Conservation (phyloP, 2,797 vertebrate species). For the Chlorospingus flavigularis region DNA sequence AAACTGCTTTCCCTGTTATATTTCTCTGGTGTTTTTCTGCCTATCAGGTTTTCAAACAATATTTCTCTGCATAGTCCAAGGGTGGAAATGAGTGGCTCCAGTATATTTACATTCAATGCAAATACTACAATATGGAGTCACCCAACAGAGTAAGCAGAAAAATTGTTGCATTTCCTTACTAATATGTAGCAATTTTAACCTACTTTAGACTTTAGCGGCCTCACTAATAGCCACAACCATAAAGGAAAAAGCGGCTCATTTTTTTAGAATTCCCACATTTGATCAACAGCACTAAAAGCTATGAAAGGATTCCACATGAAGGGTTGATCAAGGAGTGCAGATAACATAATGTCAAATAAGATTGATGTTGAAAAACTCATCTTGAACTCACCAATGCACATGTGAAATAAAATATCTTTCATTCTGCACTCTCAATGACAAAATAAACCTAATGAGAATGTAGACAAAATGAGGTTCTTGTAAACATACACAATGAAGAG, state of each 20-base stretch:
- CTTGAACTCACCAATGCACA: not conserved
- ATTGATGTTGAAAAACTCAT: not conserved
- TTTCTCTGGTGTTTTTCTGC: conserved; percentile 24
- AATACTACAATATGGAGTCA: not conserved
- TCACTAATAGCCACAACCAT: not conserved
- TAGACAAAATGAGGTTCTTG: not conserved
- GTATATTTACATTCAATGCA: not conserved
- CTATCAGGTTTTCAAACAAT: not conserved
- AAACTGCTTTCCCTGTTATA: not conserved
- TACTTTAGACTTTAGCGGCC: conserved; percentile 8
- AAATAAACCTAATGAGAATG: not conserved
- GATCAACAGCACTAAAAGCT: not conserved
- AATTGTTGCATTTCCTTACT: conserved; percentile 2
- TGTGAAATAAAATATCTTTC: not conserved
- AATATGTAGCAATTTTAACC: not conserved
- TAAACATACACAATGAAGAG: not conserved
- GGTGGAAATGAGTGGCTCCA: not conserved
- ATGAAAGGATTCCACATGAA: not conserved
- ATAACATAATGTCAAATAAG: not conserved
- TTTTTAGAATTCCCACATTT: not conserved
- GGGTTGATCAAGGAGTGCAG: not conserved
- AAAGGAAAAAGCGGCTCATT: not conserved
- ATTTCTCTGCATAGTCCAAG: not conserved
- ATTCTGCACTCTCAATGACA: not conserved
- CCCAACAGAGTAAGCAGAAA: conserved; percentile 12